These are phyloP conservation scores for Tuta absoluta DNA, from an alignment of 2,888 invertebrate species.

Conservation along the genomic window DNA sequence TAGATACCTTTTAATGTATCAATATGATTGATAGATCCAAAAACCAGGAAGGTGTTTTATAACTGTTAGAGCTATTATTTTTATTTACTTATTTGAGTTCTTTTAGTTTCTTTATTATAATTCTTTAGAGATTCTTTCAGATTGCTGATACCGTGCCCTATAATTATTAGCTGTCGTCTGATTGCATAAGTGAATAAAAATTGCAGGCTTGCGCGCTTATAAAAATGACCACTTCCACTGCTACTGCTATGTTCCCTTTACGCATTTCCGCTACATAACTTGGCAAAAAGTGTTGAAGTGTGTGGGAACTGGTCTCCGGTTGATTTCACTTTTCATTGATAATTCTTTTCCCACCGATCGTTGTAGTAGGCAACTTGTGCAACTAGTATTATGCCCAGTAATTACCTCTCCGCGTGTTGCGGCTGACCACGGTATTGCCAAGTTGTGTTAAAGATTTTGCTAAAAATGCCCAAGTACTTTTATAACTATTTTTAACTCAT, in stretches of 20 bases:
- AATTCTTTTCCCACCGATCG: constrained; percentile 31
- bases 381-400: constrained; percentile 30
- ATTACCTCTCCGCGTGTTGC: constrained; percentile 28
- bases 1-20: constrained; percentile 20
- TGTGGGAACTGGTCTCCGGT: constrained; percentile 26
- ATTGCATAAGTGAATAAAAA: constrained; percentile 10
- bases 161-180: not conserved
- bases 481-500: constrained; percentile 8
- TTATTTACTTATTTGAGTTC: constrained; percentile 7
- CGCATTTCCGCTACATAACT: constrained; percentile 19
- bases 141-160: not conserved
- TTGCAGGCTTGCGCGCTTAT: not conserved
- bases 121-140: constrained; percentile 7
- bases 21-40: constrained; percentile 14
- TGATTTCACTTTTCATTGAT: constrained; percentile 31
- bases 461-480: not conserved
- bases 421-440: constrained; percentile 20
- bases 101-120: not conserved
- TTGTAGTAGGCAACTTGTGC: constrained; percentile 26
- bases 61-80: constrained; percentile 16
- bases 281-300: constrained; percentile 18
- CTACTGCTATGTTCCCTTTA: constrained; percentile 17
- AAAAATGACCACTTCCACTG: constrained; percentile 4
- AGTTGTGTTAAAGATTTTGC: constrained; percentile 9
- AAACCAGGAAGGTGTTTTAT: constrained; percentile 15